Evolutionary conservation across 2,113 vertebrate genomes (phyloP), one percentile per base, ranked within the genome.

Genomic region (Toxotes chatareus): DNA sequence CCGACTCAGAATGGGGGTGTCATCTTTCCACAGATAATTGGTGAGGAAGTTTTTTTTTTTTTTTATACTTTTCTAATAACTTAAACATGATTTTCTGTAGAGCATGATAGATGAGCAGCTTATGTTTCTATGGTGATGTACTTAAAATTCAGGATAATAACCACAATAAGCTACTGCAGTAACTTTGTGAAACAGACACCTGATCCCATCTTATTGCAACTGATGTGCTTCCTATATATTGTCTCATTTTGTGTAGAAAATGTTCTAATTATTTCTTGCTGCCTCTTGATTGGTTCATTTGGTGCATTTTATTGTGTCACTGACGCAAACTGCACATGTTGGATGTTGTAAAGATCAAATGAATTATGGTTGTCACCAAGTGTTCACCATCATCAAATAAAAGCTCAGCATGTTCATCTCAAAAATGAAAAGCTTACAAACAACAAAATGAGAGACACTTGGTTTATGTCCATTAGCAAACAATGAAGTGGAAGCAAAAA

Each of bases 1-100:
- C 40, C 51, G n/a, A 49, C 19, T 70, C 74, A 46, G 79, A 69
- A 17, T 8, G n/a, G 10, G 17, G 32, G 8, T 60, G 49, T 23
- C 63, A 77, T 68, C 31, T 72, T 55, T 64, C 46, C 21, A 57
- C 27, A 73, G 9, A 73, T 73, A 77, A 76, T 73, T 74, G 60
- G 59, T 44, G 36, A 64, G 59, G 34, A 59, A 73, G 16, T 51
- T 27, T 0, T 27, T 27, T 6, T 2, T 42, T 13, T 44, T 71
- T 38, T 56, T 16, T 4, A 46, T 62, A 62, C 23, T 36, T 68
- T 53, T 56, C 7, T 38, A 86, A 14, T 76, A 67, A 76, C 49
- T 4, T 49, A 5, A 62, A 69, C 38, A 21, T 8, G 11, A 53
- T 62, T 34, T 73, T 59, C 42, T 77, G 9, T 23, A 40, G 49